Evolutionary conservation across 2,888 invertebrate genomes (phyloP).

Genomic region (Parapristionchus giblindavisi): DNA sequence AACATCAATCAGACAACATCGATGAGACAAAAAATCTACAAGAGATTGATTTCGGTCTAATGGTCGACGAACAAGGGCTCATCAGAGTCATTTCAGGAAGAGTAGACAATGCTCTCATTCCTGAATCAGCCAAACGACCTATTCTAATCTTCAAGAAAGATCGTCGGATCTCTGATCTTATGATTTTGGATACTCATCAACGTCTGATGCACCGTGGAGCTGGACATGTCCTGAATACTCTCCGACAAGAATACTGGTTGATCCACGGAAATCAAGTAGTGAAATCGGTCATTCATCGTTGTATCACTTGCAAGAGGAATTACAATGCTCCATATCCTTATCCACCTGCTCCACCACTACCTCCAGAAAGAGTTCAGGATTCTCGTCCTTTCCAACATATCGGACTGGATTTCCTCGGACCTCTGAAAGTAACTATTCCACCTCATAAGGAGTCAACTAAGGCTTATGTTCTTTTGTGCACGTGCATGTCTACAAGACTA

Average conservation of each 20-base stretch:
- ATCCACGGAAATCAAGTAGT: not conserved
- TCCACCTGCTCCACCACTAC: slow-evolving; percentile 68
- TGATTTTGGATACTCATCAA: not conserved
- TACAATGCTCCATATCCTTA: slow-evolving; percentile 47
- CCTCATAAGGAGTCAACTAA: slow-evolving; percentile 54
- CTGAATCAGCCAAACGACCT: not conserved
- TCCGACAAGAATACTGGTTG: slow-evolving; percentile 41
- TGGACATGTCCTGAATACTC: not conserved
- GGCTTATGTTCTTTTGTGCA: slow-evolving; percentile 69
- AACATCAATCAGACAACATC: not conserved
- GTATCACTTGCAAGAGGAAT: slow-evolving; percentile 60
- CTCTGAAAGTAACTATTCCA: slow-evolving; percentile 49
- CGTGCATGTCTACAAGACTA: slow-evolving; percentile 70
- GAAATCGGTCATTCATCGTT: slow-evolving; percentile 51
- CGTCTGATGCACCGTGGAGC: not conserved
- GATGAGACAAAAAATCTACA: not conserved
- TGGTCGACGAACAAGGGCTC: not conserved
- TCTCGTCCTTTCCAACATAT: slow-evolving; percentile 61
- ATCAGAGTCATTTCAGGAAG: not conserved
- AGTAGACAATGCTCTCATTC: not conserved
- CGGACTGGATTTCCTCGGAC: slow-evolving; percentile 70
- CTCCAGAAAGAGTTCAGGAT: slow-evolving; percentile 59
- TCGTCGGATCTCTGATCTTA: not conserved
- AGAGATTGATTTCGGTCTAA: not conserved
- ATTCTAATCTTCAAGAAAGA: not conserved